Conservation (phyloP, 2,888 invertebrate species). For the Drosophila mimica region DNA sequence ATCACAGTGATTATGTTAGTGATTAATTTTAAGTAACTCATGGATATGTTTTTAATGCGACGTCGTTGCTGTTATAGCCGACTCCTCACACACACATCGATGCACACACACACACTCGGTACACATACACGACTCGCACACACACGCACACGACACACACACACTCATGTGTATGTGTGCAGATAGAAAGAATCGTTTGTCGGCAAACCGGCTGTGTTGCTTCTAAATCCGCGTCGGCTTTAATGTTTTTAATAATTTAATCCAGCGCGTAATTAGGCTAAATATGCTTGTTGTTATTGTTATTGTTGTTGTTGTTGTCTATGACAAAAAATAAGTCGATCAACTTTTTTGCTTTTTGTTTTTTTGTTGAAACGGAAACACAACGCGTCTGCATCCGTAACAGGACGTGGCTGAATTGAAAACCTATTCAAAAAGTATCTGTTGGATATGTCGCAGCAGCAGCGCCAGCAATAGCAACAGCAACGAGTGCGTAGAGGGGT, state of each 20-base stretch:
- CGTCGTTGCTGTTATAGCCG: conserved; percentile 56
- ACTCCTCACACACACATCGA: conserved; percentile 19
- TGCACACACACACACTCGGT: conserved; percentile 15
- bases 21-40: conserved; percentile 81
- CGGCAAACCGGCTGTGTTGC: conserved; percentile 59
- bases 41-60: conserved; percentile 80
- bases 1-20: conserved; percentile 80
- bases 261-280: conserved; percentile 83
- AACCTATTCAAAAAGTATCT: conserved; percentile 81
- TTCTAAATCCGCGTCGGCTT: conserved; percentile 81
- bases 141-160: conserved; percentile 21
- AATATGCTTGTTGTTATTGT: conserved; percentile 46
- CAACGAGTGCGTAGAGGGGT: conserved; percentile 30
- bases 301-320: not conserved
- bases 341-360: not conserved
- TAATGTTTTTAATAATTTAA: conserved; percentile 83
- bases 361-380: conserved; percentile 74
- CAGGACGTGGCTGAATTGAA: conserved; percentile 82
- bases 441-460: conserved; percentile 61
- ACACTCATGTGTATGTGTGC: conserved; percentile 3
- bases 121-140: conserved; percentile 14
- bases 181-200: conserved; percentile 18
- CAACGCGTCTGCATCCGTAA: conserved; percentile 82
- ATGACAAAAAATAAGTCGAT: not conserved
- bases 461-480: conserved; percentile 14